These are phyloP conservation scores for Microtus agrestis DNA, from an alignment of 2,797 vertebrate genomes.

Conservation along the genomic window DNA sequence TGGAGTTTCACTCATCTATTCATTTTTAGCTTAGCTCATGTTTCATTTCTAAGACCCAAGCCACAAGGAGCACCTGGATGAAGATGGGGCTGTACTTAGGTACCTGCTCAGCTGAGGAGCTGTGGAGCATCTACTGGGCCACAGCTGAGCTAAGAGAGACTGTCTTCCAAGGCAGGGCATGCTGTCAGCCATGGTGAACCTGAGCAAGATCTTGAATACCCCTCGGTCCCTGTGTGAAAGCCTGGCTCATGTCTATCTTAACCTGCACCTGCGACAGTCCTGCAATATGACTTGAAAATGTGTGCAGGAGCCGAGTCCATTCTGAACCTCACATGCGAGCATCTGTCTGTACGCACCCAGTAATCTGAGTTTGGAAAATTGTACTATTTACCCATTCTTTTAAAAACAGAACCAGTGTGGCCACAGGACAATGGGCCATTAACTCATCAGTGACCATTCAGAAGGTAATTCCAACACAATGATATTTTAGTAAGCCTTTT, in stretches of 20 bases:
- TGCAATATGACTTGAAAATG: fast-evolving
- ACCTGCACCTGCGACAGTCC: neutral
- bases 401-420: neutral
- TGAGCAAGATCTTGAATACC: fast-evolving
- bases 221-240: neutral
- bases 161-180: no score
- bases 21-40: neutral
- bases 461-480: neutral
- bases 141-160: fast-evolving
- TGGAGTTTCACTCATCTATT: neutral
- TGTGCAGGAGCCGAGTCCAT: fast-evolving
- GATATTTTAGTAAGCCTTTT: neutral
- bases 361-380: neutral
- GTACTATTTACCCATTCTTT: neutral
- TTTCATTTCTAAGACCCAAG: neutral
- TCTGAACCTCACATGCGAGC: fast-evolving
- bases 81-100: neutral
- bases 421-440: neutral
- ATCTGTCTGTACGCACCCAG: neutral
- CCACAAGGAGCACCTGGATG: neutral
- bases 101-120: neutral
- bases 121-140: neutral
- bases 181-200: fast-evolving
- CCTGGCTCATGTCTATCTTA: neutral
- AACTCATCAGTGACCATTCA: neutral